A percentile compares a stretch with the other conserved stretches of the same genome.
These are phyloP conservation scores for Mimachlamys varia DNA, from an alignment of 2,888 invertebrate species.

Conservation along the genomic window DNA sequence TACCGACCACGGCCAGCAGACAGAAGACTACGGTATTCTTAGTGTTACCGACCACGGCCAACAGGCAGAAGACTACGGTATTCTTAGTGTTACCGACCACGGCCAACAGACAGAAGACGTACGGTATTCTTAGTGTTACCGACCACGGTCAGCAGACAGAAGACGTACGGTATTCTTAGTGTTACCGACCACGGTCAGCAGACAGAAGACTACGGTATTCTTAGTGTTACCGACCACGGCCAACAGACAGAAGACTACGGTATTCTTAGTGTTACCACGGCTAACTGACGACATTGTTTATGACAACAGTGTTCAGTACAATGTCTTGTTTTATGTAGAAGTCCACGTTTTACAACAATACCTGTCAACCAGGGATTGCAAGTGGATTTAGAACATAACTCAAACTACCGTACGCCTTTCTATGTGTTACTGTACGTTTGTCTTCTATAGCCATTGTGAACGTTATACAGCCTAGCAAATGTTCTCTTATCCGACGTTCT, in stretches of 20 bases:
- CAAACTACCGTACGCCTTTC: neutral
- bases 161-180: too few relatives aligned
- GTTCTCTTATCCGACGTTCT: neutral
- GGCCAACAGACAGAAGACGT: too few relatives aligned
- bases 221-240: too few relatives aligned
- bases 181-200: too few relatives aligned
- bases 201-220: too few relatives aligned
- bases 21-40: too few relatives aligned
- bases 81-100: too few relatives aligned
- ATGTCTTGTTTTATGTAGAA: slow-evolving; percentile 31
- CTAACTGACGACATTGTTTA: neutral
- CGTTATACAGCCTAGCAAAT: neutral
- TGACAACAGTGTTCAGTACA: neutral
- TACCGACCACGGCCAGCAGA: too few relatives aligned
- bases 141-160: too few relatives aligned
- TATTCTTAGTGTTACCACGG: neutral
- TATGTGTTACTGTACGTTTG: neutral
- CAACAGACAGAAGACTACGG: neutral
- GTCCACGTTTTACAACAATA: slow-evolving; percentile 18
- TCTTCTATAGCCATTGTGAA: neutral
- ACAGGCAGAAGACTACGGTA: too few relatives aligned
- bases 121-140: too few relatives aligned
- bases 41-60: too few relatives aligned
- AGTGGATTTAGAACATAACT: neutral
- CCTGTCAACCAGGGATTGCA: neutral